Conservation (phyloP, 2,797 vertebrate species). For the Cirrhinus mrigala region DNA sequence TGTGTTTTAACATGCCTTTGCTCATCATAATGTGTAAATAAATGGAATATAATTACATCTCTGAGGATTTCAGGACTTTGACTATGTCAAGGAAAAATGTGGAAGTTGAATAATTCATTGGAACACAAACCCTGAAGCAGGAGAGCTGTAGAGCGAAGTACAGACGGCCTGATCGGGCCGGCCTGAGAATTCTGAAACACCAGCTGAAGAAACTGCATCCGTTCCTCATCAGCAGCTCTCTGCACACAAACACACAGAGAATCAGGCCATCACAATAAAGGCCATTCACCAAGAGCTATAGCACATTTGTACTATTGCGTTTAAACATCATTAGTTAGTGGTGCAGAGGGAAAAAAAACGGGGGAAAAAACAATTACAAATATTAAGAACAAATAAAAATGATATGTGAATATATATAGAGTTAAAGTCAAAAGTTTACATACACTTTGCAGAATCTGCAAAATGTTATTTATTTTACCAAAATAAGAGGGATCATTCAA, state of each 20-base stretch:
- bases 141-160: constrained; percentile 62
- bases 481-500: too few relatives aligned
- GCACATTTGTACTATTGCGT: not conserved
- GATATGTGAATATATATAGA: too few relatives aligned
- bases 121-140: constrained; percentile 57
- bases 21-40: not conserved
- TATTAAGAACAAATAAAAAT: not conserved
- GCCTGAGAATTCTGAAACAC: constrained; percentile 37
- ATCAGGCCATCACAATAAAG: not conserved
- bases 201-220: constrained; percentile 45
- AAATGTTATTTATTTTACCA: too few relatives aligned
- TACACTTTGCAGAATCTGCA: too few relatives aligned
- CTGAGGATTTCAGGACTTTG: constrained; percentile 14
- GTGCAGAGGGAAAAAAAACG: too few relatives aligned
- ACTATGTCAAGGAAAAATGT: constrained; percentile 3
- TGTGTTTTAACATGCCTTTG: not conserved
- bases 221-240: constrained; percentile 51
- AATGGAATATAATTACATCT: constrained; percentile 17
- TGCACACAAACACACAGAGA: constrained; percentile 41
- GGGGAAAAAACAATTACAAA: not conserved
- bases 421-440: too few relatives aligned
- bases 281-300: not conserved
- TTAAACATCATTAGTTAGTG: not conserved
- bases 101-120: constrained; percentile 15
- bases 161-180: constrained; percentile 63